Evolutionary conservation across 2,797 vertebrate species (phyloP), one percentile per base, ranked within the genome.

Genomic region (Chaetophractus vellerosus): DNA sequence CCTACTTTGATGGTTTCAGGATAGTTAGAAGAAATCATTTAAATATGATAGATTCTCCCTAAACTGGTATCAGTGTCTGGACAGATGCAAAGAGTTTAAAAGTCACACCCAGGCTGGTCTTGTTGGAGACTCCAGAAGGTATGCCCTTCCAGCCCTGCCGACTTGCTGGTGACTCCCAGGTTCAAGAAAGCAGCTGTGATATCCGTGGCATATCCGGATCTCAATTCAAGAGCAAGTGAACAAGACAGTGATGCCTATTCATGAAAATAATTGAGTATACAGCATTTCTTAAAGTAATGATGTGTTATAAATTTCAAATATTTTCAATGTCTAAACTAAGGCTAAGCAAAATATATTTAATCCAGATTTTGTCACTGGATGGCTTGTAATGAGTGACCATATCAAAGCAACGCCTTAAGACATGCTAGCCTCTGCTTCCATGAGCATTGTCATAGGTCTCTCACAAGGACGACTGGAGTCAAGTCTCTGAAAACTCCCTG

Each of bases 21-120:
- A 68, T 72, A 84, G 72, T 71, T 78, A 87, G n/a, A 63, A 71
- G 31, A 83, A 75, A 83, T 66, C 36, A 59, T 78, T 94, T 76
- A 78, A 68, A 63, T 78, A 74, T n/a, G 9, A 61, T n/a, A 41
- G 18, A 38, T 94, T 89, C 26, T 76, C 45, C 19, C 9, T 31
- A 84, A 91, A 83, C 38, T 74, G 50, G 11, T 23, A 18, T 79
- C 31, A 55, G 23, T 52, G 69, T 69, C 63, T 41, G 55, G 52
- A 84, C 26, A 87, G 69, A 81, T 9, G 15, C 11, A 66, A 14
- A 88, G 15, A 82, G n/a, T 48, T 92, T 78, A 50, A 57, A 38
- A 38, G 45, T 75, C 18, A 82, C n/a, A 59, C 3, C 2, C 2
- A 6, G 55, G 6, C 15, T 78, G 61, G 2, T 23, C 26, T 50